Conservation (phyloP, 2,888 invertebrate species). For the Brachypalpus laphriformis region DNA sequence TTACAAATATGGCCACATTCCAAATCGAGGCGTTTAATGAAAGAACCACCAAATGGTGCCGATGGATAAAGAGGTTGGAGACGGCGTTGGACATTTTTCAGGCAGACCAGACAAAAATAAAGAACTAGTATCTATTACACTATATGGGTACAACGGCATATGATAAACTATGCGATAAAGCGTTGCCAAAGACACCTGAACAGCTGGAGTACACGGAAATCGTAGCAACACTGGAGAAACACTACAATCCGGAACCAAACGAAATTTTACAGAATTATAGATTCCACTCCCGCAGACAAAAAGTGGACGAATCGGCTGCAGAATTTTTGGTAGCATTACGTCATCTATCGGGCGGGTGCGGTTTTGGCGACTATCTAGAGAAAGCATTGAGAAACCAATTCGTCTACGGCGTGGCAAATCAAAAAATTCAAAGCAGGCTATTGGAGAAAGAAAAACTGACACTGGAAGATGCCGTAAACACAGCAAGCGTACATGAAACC, state of each 20-base stretch:
- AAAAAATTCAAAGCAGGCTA: background rate
- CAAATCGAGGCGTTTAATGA: no score
- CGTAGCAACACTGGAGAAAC: background rate
- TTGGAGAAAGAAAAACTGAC: background rate
- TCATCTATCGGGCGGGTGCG: background rate
- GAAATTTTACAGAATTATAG: constrained; percentile 13
- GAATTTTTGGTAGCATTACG: background rate
- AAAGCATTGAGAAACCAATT: constrained; percentile 12
- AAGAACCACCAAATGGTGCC: no score
- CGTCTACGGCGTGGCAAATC: constrained; percentile 20
- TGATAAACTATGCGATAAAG: background rate
- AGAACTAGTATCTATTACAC: no score
- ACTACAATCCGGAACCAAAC: constrained; percentile 3
- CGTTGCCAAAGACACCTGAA: background rate
- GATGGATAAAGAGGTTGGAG: no score
- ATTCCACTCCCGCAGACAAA: background rate
- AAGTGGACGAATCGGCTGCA: background rate
- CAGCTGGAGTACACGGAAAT: background rate
- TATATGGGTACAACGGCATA: background rate
- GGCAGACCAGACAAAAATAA: background rate
- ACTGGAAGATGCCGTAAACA: background rate
- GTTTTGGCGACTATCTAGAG: background rate
- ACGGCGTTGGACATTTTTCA: background rate
- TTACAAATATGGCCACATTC: no score
- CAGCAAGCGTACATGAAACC: background rate